Base-by-base conservation (phyloP, 1,140 invertebrate genomes). In the Bombus waltoni region DNA sequence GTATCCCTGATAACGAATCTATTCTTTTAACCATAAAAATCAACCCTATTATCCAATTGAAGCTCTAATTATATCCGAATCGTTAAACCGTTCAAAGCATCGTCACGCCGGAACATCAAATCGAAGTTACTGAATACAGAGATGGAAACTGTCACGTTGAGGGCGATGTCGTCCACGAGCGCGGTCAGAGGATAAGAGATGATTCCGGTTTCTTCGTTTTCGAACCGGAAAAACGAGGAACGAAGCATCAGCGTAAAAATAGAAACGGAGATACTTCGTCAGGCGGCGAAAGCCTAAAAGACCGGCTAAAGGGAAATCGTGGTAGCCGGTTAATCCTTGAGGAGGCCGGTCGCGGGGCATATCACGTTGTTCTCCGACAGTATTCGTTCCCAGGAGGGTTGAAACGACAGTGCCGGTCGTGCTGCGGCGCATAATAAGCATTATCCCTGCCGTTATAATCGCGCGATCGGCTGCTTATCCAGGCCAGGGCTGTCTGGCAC, bases 381-480 rank as follows among this genome's bases (percentile, higher is more conserved):
- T 65, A 44, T 25, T 59, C 59, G 76, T 42, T 75, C 62, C 59
- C 85, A 74, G 18, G 81, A 80, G 81, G 81, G 85, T n/a, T 72
- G 65, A n/a, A 83, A 83, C 53, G 87, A 68, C 66, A 65, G 59
- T 42, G 40, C 11, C 15, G 74, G 81, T 44, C 57, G 74, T 82
- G 87, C 75, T 40, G 75, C 81, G 68, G 68, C 76, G 88, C 85
- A 92, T 92, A 92, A 91, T 92, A 91, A 92, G 91, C 87, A 92
- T 91, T 92, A 91, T 90, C 78, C 72, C 72, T 77, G 78, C 78
- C 83, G 83, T 88, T 91, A 91, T 90, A 91, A 91, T 88, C 88
- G 81, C 72, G 70, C 83, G 85, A 90, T 86, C 83, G 89, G 87
- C 66, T 81, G 88, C 89, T 90, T 88, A 90, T 88, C 89, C 82